Conservation (phyloP, 2,113 vertebrate genomes). For the Rhegmatorhina hoffmannsi region DNA sequence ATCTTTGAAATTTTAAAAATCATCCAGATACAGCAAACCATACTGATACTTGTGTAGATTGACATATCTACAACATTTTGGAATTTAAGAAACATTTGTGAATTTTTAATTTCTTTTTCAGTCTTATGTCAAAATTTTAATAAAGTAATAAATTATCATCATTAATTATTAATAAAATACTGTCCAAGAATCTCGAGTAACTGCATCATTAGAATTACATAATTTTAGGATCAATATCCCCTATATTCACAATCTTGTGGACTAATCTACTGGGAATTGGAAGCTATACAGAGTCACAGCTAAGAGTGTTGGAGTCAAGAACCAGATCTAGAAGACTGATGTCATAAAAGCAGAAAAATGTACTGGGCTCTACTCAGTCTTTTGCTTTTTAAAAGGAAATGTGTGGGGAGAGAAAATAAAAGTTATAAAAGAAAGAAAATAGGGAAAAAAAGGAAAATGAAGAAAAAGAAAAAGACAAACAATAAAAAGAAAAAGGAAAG, state of each 20-base stretch:
- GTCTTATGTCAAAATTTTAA: not conserved
- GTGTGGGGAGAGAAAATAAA: not conserved
- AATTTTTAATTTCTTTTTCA: not conserved
- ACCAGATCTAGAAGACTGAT: not conserved
- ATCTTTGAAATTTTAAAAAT: not conserved
- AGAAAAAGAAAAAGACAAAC: not conserved
- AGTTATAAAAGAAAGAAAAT: not conserved
- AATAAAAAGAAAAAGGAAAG: not conserved
- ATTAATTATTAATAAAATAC: not conserved
- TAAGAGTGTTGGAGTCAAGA: not conserved
- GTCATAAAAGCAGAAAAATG: not conserved
- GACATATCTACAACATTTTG: not conserved
- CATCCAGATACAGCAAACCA: not conserved
- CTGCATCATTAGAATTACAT: not conserved
- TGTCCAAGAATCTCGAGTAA: not conserved
- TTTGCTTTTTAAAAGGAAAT: not conserved
- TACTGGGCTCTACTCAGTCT: not conserved
- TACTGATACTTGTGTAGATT: not conserved
- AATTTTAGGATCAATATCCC: not conserved
- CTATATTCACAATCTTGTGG: not conserved
- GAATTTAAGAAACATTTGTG: not conserved
- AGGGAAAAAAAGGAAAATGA: accelerated
- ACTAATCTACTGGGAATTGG: not conserved
- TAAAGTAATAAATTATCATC: not conserved
- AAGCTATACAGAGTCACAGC: not conserved